Percentiles rank a stretch among this genome's conserved stretches.
phyloP scores from a whole-genome alignment of 35 echinoderm and acorn worm species.

The Apostichopus japonicus region DNA sequence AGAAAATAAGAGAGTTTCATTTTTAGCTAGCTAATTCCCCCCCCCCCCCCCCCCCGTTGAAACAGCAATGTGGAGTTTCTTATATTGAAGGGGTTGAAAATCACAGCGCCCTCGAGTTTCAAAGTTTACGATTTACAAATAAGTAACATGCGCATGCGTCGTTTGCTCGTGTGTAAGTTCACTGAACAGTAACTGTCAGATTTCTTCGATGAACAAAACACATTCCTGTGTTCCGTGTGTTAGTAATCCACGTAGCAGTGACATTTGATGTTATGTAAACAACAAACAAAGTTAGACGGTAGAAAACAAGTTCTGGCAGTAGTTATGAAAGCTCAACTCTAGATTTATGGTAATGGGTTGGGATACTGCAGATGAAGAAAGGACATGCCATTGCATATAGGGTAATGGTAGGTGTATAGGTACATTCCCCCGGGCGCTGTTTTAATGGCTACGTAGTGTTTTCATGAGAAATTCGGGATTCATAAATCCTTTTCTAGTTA shows the following conservation, averaged over 20 bases:
- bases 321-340: slow-evolving; percentile 9
- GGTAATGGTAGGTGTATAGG: background rate
- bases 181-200: slow-evolving; percentile 4
- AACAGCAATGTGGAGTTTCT: no score
- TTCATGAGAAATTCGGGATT: background rate
- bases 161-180: background rate
- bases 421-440: background rate
- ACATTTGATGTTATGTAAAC: slow-evolving; percentile 29
- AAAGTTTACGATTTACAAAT: background rate
- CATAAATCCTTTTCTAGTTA: background rate
- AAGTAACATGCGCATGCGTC: background rate
- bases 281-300: slow-evolving; percentile 20
- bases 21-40: no score
- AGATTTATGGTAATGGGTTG: slow-evolving; percentile 27
- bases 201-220: background rate
- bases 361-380: background rate
- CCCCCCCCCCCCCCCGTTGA: no score
- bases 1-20: no score
- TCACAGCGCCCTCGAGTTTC: background rate
- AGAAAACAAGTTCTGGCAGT: background rate
- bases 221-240: slow-evolving; percentile 13
- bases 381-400: background rate
- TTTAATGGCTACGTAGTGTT: background rate
- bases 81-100: background rate
- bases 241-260: slow-evolving; percentile 29